Evolutionary conservation across 2,113 vertebrate species (phyloP).

Genomic region (Pseudolaguvia tuberculata): DNA sequence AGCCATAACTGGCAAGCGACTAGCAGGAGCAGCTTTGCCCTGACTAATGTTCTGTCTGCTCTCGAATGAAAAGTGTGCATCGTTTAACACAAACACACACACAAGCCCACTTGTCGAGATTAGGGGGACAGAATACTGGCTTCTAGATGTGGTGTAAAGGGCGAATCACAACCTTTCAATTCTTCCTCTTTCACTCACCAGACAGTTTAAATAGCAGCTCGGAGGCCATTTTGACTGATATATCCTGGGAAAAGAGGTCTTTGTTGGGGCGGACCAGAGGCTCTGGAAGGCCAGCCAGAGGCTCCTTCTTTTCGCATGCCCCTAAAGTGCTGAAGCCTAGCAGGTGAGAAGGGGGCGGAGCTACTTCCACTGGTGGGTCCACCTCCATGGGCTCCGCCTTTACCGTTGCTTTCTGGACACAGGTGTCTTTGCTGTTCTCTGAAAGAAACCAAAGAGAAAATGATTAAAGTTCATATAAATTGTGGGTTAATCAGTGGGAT

Average conservation of each 20-base stretch:
- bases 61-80: constrained; percentile 39
- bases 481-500: too few species aligned
- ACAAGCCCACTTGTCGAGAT: background rate
- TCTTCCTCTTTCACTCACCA: constrained; percentile 66
- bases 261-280: constrained; percentile 82
- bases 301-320: constrained; percentile 80
- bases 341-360: constrained; percentile 73
- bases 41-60: constrained; percentile 43
- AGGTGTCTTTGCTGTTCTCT: constrained; percentile 90
- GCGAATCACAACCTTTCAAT: background rate
- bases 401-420: constrained; percentile 76
- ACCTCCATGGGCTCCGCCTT: constrained; percentile 98
- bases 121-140: background rate
- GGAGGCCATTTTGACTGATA: constrained; percentile 99
- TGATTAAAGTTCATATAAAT: background rate
- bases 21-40: constrained; percentile 32
- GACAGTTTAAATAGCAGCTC: constrained; percentile 97
- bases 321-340: constrained; percentile 91
- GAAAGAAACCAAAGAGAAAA: constrained; percentile 54
- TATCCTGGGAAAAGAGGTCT: constrained; percentile 96
- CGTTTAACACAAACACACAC: constrained; percentile 24
- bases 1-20: constrained; percentile 42
- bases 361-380: constrained; percentile 76
- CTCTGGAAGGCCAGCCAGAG: constrained; percentile 79
- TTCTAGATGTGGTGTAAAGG: background rate